Evolutionary conservation across 1,140 invertebrate genomes (phyloP), one percentile per base, ranked within the genome.

Genomic region (Pogonomyrmex californicus): DNA sequence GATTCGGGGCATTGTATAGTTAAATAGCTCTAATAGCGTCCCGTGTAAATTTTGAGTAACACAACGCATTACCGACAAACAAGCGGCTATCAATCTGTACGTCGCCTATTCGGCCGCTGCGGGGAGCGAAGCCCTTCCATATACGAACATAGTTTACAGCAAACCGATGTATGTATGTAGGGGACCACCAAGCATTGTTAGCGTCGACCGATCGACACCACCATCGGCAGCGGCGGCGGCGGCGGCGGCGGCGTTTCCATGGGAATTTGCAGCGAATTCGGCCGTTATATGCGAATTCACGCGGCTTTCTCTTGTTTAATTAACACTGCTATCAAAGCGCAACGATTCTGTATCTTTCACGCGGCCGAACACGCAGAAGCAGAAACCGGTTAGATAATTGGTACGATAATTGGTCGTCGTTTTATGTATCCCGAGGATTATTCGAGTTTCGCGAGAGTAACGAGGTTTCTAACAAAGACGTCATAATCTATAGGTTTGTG

Each of bases 321-420:
- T 92, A 92, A 90, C 60, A 65, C 41, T 63, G 68, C 51, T 78
- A 89, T 89, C 89, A 76, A 54, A 77, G 56, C 70, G 60, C 62
- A 62, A 70, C 63, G 78, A 85, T 73, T 89, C 63, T 66, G 66
- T 90, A 90, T 87, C 88, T 87, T 90, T 87, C 88, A 71, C 65
- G 65, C 81, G 49, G 66, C 33, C 44, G 41, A 78, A 47, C 62
- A 47, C 2, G 66, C 71, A 75, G 23, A 58, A 76, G 49, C 44
- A 23, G 81, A 81, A 87, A 62, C 58, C 54, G 76, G 60, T 82
- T 76, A 63, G 70, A 49, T 90, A 89, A 92, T 92, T 90, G 88
- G 85, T 86, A 54, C 86, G 79, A 90, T 92, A 92, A 92, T 92
- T 91, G 71, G 83, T 41, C 36, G 71, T 76, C 75, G 33, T 86